Evolutionary conservation across 2,888 invertebrate species (phyloP), one percentile per base, ranked within the genome.

Genomic region (Pasiphila rectangulata): DNA sequence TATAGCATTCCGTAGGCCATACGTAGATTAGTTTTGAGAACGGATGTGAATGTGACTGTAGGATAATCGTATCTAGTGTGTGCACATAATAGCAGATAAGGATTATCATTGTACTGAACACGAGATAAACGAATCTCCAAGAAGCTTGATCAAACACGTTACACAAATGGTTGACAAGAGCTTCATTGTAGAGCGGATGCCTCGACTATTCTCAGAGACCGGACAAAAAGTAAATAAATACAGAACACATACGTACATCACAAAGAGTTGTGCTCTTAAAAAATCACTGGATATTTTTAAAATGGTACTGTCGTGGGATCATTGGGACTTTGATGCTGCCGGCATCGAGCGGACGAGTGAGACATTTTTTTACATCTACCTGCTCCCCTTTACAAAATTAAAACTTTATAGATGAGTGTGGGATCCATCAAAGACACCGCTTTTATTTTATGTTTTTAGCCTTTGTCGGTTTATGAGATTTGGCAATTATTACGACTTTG

Each of bases 331-430:
- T 85, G 83, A 85, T 69, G 57, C 54, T 62, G 79, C 83, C 86
- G 85, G 73, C 83, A 53, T 54, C 55, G 53, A 56, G 64, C 69
- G 65, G 66, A 20, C 37, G 42, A 63, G 64, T 78, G 76, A 83
- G 75, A 77, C 72, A 73, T 60, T 79, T 84, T 83, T 83, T 73
- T 84, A 71, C 68, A 75, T 76, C 79, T 83, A 82, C 81, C 75
- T 72, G 72, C 59, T 3, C 16, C 65, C 76, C 70, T 77, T 75
- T 71, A 72, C 75, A 79, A 75, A 79, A 82, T 80, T 74, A 77
- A 77, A 79, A 74, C 67, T 80, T 79, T 80, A 76, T 74, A 76
- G 69, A 71, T 63, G 59, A 72, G 63, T 64, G 60, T 68, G 68
- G 70, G 69, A 72, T 68, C 71, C 74, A 70, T 77, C 74, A 80